These are phyloP conservation scores for Acleris literana DNA, from an alignment of 2,888 invertebrate genomes.

Conservation along the genomic window DNA sequence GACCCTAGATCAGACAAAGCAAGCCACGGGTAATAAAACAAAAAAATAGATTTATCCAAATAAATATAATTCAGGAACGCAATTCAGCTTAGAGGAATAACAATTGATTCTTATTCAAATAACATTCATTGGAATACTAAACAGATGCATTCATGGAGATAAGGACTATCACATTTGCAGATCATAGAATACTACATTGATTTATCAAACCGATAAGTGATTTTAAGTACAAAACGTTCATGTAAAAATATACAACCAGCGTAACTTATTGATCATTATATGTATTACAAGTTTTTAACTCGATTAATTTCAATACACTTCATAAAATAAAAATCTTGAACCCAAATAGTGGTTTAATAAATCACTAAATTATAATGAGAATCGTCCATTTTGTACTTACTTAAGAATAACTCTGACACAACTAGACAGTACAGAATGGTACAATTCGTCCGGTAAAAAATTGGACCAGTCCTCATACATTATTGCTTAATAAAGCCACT, in stretches of 20 bases:
- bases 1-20: neutral
- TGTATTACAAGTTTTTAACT: neutral
- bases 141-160: constrained; percentile 27
- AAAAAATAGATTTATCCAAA: constrained; percentile 21
- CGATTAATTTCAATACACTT: constrained; percentile 17
- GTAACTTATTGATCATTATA: constrained; percentile 4
- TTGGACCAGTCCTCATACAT: neutral
- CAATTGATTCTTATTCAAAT: constrained; percentile 23
- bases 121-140: constrained; percentile 18
- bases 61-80: constrained; percentile 37
- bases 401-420: constrained; percentile 14
- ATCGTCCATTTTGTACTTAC: constrained; percentile 31
- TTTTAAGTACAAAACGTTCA: constrained; percentile 30
- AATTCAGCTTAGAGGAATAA: constrained; percentile 30
- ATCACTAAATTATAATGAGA: constrained; percentile 25
- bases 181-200: constrained; percentile 26
- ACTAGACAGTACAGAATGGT: neutral
- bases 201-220: constrained; percentile 21
- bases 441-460: neutral
- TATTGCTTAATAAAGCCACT: neutral
- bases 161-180: constrained; percentile 32
- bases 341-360: neutral
- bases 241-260: constrained; percentile 29
- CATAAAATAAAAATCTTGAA: constrained; percentile 1
- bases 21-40: constrained; percentile 1